These are phyloP conservation scores for Quiscalus mexicanus DNA, from an alignment of 2,113 vertebrate species.

Conservation along the genomic window DNA sequence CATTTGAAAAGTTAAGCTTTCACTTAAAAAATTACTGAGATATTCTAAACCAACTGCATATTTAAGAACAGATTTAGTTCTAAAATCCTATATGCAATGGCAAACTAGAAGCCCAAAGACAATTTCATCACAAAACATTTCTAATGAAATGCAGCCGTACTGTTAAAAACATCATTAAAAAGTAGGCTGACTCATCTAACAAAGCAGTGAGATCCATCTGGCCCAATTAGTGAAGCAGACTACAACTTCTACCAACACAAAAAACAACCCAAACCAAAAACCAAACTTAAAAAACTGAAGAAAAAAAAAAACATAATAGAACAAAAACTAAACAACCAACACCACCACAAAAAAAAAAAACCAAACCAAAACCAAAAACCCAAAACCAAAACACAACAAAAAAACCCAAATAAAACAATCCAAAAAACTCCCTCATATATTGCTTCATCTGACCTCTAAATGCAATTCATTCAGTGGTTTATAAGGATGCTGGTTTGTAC, in stretches of 20 bases:
- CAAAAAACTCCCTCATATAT: fast-evolving
- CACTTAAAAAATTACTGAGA: background rate
- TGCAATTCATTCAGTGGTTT: background rate
- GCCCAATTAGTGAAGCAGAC: background rate
- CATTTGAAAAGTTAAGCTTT: background rate
- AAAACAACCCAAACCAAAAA: background rate
- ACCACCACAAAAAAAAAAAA: background rate
- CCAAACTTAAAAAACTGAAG: background rate
- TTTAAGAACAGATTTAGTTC: background rate
- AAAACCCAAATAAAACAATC: fast-evolving
- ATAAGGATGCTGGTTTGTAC: background rate
- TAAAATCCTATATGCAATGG: background rate
- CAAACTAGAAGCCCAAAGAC: background rate
- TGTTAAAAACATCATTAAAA: background rate
- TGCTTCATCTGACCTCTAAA: background rate
- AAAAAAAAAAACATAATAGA: background rate
- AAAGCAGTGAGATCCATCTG: conserved; percentile 21
- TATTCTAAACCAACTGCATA: background rate
- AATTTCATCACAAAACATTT: background rate
- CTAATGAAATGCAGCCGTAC: background rate
- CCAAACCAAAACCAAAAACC: too few species aligned
- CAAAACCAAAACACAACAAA: background rate
- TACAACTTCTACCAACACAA: background rate
- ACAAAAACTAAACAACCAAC: background rate
- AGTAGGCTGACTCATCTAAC: conserved; percentile 12